Evolutionary conservation across 2,113 vertebrate species (phyloP).

Genomic region (Labrus mixtus): DNA sequence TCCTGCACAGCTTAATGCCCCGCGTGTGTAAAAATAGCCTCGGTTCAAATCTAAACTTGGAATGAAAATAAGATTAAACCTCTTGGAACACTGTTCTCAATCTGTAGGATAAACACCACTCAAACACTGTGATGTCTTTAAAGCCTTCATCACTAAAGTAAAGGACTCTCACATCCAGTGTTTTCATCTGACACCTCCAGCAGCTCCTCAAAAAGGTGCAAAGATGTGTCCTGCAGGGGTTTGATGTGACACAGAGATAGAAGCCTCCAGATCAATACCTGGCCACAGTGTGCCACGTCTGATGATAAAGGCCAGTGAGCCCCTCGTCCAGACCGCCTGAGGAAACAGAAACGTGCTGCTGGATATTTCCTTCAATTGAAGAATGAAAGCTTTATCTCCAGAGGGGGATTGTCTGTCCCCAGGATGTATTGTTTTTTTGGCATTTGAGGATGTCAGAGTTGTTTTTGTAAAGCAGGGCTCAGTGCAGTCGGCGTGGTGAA

Average conservation of each 20-base stretch:
- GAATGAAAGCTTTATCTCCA: constrained; percentile 1
- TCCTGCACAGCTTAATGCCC: constrained; percentile 5
- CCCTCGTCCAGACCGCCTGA: not conserved
- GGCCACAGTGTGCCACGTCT: constrained; percentile 29
- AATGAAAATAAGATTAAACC: constrained; percentile 25
- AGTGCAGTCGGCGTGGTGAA: not conserved
- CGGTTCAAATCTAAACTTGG: not conserved
- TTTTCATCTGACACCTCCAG: not conserved
- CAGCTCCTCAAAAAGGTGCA: not conserved
- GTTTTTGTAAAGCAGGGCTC: not conserved
- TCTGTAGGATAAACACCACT: not conserved
- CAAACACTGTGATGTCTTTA: constrained; percentile 16
- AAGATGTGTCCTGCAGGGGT: constrained; percentile 1
- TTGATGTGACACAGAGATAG: constrained; percentile 7
- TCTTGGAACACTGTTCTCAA: not conserved
- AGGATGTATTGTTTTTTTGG: constrained; percentile 3
- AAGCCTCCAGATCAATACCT: constrained; percentile 40
- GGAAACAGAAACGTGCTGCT: constrained; percentile 11
- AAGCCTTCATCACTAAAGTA: not conserved
- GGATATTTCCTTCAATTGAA: constrained; percentile 30
- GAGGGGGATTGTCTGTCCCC: constrained; percentile 20
- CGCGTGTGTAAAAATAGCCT: constrained; percentile 1
- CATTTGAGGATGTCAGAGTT: not conserved
- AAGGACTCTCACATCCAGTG: not conserved
- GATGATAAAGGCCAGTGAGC: constrained; percentile 28